phyloP scores from a whole-genome alignment of 2,888 invertebrate species.

The Eueremaeus valkanovi region DNA sequence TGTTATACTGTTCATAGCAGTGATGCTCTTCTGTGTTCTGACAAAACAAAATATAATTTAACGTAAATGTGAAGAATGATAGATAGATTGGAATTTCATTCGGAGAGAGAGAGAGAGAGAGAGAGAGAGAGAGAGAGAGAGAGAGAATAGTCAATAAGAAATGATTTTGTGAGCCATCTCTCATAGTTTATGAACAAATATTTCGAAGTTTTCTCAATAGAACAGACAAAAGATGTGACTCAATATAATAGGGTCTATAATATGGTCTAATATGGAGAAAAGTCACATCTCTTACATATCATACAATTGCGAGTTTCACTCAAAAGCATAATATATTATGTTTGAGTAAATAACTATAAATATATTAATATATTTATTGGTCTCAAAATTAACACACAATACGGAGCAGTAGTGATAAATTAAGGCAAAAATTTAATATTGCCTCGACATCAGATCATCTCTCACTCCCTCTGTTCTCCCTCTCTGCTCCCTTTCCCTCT shows the following conservation, averaged over 20 bases:
- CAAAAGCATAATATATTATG: conserved; percentile 16
- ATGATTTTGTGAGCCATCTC: conserved; percentile 32
- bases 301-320: neutral
- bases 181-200: conserved; percentile 24
- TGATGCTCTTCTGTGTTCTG: neutral
- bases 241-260: neutral
- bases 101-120: conserved; percentile 19
- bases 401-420: conserved; percentile 29
- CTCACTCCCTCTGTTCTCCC: no score
- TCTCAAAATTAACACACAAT: conserved; percentile 30
- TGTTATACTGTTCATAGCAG: conserved; percentile 7
- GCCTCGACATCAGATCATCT: neutral
- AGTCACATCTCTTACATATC: conserved; percentile 12
- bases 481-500: neutral
- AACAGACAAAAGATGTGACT: conserved; percentile 31
- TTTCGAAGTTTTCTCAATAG: conserved; percentile 18
- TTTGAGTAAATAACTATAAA: conserved; percentile 10
- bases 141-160: conserved; percentile 16
- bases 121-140: conserved; percentile 30
- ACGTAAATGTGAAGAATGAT: conserved; percentile 13
- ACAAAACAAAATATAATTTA: conserved; percentile 32
- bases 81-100: conserved; percentile 18
- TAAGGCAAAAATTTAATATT: conserved; percentile 32
- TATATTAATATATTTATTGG: neutral
- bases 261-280: conserved; percentile 18